These are phyloP conservation scores for Progne subis DNA, from an alignment of 2,113 vertebrate genomes.

Conservation along the genomic window DNA sequence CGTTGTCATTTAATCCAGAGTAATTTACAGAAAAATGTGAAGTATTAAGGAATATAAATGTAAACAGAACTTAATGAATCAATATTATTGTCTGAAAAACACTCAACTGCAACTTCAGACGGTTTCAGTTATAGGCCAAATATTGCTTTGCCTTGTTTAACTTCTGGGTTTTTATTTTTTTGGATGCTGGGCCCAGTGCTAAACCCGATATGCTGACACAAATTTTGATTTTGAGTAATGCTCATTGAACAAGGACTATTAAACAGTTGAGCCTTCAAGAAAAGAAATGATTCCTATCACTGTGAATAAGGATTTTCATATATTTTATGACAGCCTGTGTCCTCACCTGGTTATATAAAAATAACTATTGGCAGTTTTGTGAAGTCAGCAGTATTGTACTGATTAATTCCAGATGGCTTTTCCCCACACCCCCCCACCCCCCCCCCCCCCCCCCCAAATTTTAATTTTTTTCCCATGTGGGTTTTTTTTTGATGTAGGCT, in stretches of 20 bases:
- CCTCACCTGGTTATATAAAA: conserved; percentile 2
- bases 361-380: neutral
- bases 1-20: neutral
- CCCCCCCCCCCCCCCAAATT: no score
- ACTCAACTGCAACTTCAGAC: neutral
- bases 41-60: neutral
- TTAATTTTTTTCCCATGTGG: neutral
- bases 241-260: neutral
- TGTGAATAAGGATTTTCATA: neutral
- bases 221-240: neutral
- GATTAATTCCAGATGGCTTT: neutral
- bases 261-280: neutral
- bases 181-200: neutral
- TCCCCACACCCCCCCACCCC: no score
- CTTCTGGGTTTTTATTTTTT: neutral
- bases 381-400: conserved; percentile 6
- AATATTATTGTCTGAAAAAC: neutral
- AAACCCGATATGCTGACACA: neutral
- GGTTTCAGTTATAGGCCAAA: neutral
- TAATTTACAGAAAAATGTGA: neutral
- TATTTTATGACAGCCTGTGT: neutral
- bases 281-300: neutral
- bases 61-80: neutral
- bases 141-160: neutral
- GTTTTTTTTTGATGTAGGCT: neutral